Evolutionary conservation across 1,140 invertebrate species (phyloP).

Genomic region (Orius laevigatus): DNA sequence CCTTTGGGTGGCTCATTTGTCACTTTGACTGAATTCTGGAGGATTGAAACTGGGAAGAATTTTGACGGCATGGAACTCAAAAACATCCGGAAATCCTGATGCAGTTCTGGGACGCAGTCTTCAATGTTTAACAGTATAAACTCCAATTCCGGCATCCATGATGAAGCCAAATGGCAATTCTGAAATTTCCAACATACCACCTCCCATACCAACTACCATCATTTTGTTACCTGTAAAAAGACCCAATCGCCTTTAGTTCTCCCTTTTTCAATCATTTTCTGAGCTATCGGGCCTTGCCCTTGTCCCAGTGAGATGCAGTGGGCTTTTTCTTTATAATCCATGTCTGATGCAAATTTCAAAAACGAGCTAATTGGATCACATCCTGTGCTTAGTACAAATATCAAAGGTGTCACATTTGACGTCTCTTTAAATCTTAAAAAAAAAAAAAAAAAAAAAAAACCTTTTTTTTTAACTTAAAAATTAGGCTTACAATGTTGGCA

Average conservation of each 20-base stretch:
- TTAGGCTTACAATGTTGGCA: conserved; percentile 44
- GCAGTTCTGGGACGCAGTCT: conserved; percentile 39
- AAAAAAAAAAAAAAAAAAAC: conserved; percentile 1
- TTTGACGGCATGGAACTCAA: conserved; percentile 72
- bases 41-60: conserved; percentile 75
- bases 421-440: conserved; percentile 51
- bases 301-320: conserved; percentile 78
- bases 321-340: conserved; percentile 55
- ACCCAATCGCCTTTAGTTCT: conserved; percentile 61
- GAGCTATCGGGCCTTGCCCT: conserved; percentile 72
- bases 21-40: conserved; percentile 85
- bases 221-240: conserved; percentile 43
- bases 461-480: too few species aligned
- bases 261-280: conserved; percentile 60
- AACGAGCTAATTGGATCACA: conserved; percentile 76
- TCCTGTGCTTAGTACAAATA: conserved; percentile 81
- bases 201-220: too few species aligned
- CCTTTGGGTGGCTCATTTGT: conserved; percentile 87
- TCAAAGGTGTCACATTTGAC: conserved; percentile 51
- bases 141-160: conserved; percentile 72
- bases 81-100: conserved; percentile 62
- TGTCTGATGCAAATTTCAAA: conserved; percentile 61
- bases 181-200: conserved; percentile 29
- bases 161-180: conserved; percentile 83
- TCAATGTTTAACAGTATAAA: conserved; percentile 49